Base-by-base conservation (phyloP, 2,797 vertebrate genomes). In the Sebastes iracundus region DNA sequence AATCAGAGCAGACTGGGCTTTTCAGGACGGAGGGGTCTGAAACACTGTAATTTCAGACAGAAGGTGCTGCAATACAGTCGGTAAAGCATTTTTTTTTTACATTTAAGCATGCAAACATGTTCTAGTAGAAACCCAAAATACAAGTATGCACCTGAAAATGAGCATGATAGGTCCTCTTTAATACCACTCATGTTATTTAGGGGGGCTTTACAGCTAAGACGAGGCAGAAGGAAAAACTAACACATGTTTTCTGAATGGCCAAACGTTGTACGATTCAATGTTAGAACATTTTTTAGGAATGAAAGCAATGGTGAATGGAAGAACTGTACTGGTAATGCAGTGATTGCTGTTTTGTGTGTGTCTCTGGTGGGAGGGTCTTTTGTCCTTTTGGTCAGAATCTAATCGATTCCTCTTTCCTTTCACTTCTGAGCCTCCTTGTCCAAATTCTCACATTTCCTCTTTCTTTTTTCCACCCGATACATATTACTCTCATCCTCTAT, bases 321-420 rank as follows among this genome's bases (percentile, higher is more conserved):
- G 22, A 42, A 16, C 18, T 46, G 25, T n/a, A 42, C 22, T 42
- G 30, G 23, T 64, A 58, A 70, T 56, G 32, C 27, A 66, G 35
- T 74, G 35, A 75, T 52, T 30, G 60, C 18, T 56, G 12, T 28
- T 35, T 56, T 52, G 25, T 76, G 32, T 35, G 53, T 20, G 49
- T 72, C 30, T 66, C 14, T 33, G 28, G 11, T 65, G 56, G 16
- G 25, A 35, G 58, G 12, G 7, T 30, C 28, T 61, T 25, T 49
- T 30, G 77, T 66, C 23, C 52, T 58, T 82, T 73, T 60, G 53
- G 59, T 67, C 32, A 20, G n/a, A 72, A 61, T 75, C 53, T 42
- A 81, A 85, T 85, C 61, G 62, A 30, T 58, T n/a, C 30, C 25
- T 78, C 77, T 66, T 33, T 72, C 38, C 53, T 67, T 63, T 69